Base-by-base conservation (phyloP, 2,888 invertebrate genomes). In the Mycalesis mineus region DNA sequence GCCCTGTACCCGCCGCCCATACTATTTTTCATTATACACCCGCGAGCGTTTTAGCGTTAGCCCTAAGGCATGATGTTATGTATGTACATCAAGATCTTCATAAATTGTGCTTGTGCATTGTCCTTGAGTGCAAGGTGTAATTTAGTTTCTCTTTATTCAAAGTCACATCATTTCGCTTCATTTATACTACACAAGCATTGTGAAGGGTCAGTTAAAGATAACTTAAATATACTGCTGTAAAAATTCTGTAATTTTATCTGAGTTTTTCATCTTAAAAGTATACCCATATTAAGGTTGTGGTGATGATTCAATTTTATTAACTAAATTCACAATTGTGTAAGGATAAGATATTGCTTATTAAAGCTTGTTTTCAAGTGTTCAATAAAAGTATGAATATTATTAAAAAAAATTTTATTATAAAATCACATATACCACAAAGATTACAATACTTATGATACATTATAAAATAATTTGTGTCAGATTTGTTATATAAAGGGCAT, bases 341-440 rank as follows among this genome's bases (percentile, higher is more conserved):
- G 31, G 14, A 13, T 28, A 29, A 40, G 31, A 29, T 40, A 40
- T n/a, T 40, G 48, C 48, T 14, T 47, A 14, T 8, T 8, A 13
- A 49, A 22, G 36, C 15, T 49, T 49, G 28, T 39, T 49, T 37
- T 39, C 13, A 49, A 39, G n/a, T 39, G 13, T 39, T 28, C 39
- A 49, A 39, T 49, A 49, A 49, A 49, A 28, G 7, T 14, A 47
- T 7, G 1, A 31, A 45, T 31, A 7, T 47, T 47, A 51, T 15
- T n/a, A 15, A n/a, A 42, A 39, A 17, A 13, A 50, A 8, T 52
- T 42, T 51, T 41, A 40, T 41, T 42, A 14, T 14, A 15, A 40
- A 44, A 52, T n/a, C 31, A 17, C 31, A 29, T 0, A 14, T 31
- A 28, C 28, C 13, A 44, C 8, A 29, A 28, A 28, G 2, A 13